Conservation (phyloP, 2,888 invertebrate genomes). For the Dicranocentrus wangi region DNA sequence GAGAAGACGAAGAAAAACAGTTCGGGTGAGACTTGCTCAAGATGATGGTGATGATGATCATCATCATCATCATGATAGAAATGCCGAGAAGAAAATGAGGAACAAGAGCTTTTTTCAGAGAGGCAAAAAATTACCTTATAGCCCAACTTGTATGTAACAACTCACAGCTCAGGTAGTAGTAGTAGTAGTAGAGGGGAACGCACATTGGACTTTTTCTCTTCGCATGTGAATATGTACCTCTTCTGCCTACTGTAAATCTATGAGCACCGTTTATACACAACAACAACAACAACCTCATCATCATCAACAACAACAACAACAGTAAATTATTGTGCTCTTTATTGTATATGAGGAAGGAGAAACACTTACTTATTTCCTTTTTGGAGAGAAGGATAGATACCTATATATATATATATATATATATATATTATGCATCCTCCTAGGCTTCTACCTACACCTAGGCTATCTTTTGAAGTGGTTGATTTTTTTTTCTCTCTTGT, state of each 20-base stretch:
- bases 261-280: constrained; percentile 35
- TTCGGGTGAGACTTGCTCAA: constrained; percentile 1
- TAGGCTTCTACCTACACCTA: no score
- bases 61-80: not conserved
- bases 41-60: constrained; percentile 2
- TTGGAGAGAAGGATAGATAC: no score
- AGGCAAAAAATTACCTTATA: not conserved
- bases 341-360: not conserved
- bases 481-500: not conserved
- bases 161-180: no score
- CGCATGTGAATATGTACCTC: no score
- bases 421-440: not conserved
- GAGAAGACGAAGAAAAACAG: no score
- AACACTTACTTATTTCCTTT: not conserved
- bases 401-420: not conserved
- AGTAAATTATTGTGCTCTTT: constrained; percentile 48
- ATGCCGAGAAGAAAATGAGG: no score
- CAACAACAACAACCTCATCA: constrained; percentile 42
- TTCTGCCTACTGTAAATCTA: not conserved
- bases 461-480: no score
- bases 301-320: no score
- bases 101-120: constrained; percentile 1
- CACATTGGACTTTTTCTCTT: no score
- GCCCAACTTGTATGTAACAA: no score
- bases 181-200: no score